Conservation (phyloP, 1,140 invertebrate genomes). For the Aphelenchoides avenae region DNA sequence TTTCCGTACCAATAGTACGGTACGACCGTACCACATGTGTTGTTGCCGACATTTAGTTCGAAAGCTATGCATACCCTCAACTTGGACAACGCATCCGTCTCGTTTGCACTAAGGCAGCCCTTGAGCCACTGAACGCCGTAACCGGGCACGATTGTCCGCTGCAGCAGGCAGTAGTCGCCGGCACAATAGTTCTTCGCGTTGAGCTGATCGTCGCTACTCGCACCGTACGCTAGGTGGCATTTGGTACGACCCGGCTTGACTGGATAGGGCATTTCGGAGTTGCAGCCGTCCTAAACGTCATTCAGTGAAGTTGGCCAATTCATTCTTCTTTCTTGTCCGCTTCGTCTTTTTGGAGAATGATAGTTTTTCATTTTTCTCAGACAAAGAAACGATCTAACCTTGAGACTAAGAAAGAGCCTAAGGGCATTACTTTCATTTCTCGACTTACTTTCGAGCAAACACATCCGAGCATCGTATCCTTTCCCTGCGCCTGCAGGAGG, state of each 20-base stretch:
- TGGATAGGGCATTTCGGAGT: slow-evolving; percentile 27
- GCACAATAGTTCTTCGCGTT: slow-evolving; percentile 23
- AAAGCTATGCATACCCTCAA: too few species aligned
- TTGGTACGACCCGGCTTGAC: slow-evolving; percentile 16
- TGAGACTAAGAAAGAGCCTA: not conserved
- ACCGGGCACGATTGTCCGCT: slow-evolving; percentile 14
- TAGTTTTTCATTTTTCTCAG: slow-evolving; percentile 4
- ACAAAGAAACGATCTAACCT: too few species aligned
- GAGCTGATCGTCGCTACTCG: slow-evolving; percentile 10
- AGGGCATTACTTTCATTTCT: not conserved
- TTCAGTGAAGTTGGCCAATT: too few species aligned
- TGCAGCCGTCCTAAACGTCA: slow-evolving; percentile 28
- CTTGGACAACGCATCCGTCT: too few species aligned
- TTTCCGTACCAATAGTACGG: too few species aligned
- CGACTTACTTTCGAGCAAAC: slow-evolving; percentile 19
- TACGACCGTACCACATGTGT: too few species aligned
- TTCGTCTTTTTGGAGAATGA: not conserved
- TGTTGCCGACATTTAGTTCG: too few species aligned
- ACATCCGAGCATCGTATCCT: slow-evolving; percentile 23
- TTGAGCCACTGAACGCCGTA: slow-evolving; percentile 30
- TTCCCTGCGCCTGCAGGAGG: slow-evolving; percentile 7
- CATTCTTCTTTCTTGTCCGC: too few species aligned
- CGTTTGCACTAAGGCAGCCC: slow-evolving; percentile 21
- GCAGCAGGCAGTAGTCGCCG: slow-evolving; percentile 35
- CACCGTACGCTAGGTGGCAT: slow-evolving; percentile 8